phyloP scores from a whole-genome alignment of 2,113 vertebrate genomes.

The Myrmecobius fasciatus region DNA sequence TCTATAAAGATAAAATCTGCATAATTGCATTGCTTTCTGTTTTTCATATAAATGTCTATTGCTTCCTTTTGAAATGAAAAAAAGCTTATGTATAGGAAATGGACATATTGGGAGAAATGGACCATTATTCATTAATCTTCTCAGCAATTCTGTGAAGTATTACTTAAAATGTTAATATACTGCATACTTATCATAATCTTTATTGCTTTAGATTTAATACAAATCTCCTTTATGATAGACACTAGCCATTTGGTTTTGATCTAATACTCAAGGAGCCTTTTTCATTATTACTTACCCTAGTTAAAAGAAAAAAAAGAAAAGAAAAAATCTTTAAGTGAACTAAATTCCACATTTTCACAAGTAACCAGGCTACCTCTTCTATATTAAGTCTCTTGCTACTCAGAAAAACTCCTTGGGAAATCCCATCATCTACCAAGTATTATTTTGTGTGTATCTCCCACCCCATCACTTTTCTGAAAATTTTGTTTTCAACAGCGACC shows the following conservation, averaged over 20 bases:
- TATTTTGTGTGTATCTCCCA: neutral
- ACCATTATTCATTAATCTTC: neutral
- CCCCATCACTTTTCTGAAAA: neutral
- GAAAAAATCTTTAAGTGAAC: neutral
- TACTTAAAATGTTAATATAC: neutral
- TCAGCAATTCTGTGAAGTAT: slow-evolving; percentile 2
- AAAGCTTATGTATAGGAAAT: neutral
- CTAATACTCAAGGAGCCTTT: neutral
- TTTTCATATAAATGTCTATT: slow-evolving; percentile 1
- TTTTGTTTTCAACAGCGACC: neutral
- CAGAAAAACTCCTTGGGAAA: neutral
- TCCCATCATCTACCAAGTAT: neutral
- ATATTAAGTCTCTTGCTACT: neutral
- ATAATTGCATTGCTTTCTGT: neutral
- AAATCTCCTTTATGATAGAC: neutral
- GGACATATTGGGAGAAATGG: neutral
- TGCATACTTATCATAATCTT: slow-evolving; percentile 3
- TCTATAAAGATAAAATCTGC: neutral
- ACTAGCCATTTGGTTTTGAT: neutral
- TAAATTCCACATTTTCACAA: neutral
- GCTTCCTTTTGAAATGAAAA: neutral
- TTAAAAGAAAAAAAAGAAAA: neutral
- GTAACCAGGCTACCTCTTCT: neutral
- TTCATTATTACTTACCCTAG: neutral
- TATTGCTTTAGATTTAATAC: neutral